Evolutionary conservation across 2,797 vertebrate species (phyloP).

Genomic region (Lagodon rhomboides): DNA sequence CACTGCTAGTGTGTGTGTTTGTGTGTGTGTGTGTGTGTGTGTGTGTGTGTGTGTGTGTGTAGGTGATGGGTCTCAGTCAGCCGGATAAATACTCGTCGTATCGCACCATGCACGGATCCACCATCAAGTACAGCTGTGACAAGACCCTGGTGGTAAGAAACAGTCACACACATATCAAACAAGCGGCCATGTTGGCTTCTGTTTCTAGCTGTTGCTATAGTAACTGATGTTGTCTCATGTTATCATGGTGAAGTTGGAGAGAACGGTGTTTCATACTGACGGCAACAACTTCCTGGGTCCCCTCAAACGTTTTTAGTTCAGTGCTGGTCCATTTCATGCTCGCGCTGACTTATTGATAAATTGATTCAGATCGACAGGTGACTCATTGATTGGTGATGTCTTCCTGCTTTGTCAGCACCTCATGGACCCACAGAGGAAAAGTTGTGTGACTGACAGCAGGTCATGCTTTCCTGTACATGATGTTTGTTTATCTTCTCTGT

Average conservation of each 20-base stretch:
- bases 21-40: neutral
- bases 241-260: neutral
- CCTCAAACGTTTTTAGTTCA: neutral
- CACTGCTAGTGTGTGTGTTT: neutral
- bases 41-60: slow-evolving; percentile 22
- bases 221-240: slow-evolving; percentile 7
- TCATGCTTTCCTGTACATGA: neutral
- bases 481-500: no score
- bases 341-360: neutral
- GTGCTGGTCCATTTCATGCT: neutral
- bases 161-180: neutral
- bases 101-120: slow-evolving; percentile 90
- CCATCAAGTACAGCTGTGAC: slow-evolving; percentile 89
- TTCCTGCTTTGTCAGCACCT: neutral
- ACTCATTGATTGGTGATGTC: neutral
- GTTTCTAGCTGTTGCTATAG: slow-evolving; percentile 1
- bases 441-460: no score
- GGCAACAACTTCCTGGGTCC: neutral
- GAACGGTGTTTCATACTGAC: neutral
- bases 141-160: slow-evolving; percentile 85
- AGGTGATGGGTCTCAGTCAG: slow-evolving; percentile 44
- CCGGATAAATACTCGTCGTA: rapidly evolving
- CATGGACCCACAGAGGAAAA: neutral
- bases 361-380: neutral
- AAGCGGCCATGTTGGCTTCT: neutral